Evolutionary conservation across 1,140 invertebrate species (phyloP), one percentile per base, ranked within the genome.

Genomic region (Halyomorpha halys): DNA sequence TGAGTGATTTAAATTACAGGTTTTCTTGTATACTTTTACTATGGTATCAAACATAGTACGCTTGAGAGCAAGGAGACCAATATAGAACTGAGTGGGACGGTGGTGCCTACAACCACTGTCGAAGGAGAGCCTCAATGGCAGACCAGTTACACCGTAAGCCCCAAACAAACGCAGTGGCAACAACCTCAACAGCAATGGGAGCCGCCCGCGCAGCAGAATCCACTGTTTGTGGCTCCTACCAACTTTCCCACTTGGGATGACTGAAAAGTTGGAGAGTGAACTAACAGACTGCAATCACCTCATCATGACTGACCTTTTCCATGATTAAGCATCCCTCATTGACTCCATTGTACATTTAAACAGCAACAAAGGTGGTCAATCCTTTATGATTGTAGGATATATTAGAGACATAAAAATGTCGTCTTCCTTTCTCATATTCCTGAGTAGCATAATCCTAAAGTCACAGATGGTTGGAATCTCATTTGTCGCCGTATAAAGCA

Each of bases 11-110:
- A 30, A 30, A 39, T 56, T 56, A 9, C 53, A 86, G 89, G 91
- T 44, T 81, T 94, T 68, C 74, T 87, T 15, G 86, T 95, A 78
- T 95, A 95, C 76, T 93, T 95, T 76, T 86, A 90, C 69, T 95
- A 95, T 72, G 92, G 91, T 13, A 91, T 95, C 60, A 87, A 89
- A 73, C 84, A 95, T 72, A 94, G 90, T 69, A 83, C 81, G 3
- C 73, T 91, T 63, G 76, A 80, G 61, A 70, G 72, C 30, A 79
- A 80, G 62, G 77, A 79, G 8, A 66, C 53, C 25, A 70, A 65
- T 15, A 65, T 65, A 25, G 65, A 69, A 59, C 54, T 65, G 45
- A 61, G 59, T 59, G 62, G 59, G 16, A 54, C 67, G 1, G 60
- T 59, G 19, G 60, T 47, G 19, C 80, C 63, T 27, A 39, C 53